Percentiles rank a stretch among this genome's conserved stretches.
Evolutionary conservation across 2,888 invertebrate genomes (phyloP).

Genomic region (Erebia ligea): DNA sequence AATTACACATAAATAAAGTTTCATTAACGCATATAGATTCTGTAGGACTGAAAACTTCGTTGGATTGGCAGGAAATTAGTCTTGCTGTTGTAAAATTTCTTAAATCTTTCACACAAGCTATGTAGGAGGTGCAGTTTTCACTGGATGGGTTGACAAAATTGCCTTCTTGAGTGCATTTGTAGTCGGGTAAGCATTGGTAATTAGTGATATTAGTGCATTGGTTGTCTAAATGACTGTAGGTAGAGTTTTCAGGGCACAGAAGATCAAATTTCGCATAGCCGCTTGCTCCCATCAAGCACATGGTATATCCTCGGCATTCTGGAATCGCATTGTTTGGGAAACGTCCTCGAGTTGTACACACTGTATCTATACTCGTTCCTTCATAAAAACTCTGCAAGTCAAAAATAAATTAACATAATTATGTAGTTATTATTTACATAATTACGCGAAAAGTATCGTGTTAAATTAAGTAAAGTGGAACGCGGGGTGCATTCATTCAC

Average conservation of each 20-base stretch:
- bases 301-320: slow-evolving; percentile 68
- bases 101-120: slow-evolving; percentile 61
- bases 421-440: no score
- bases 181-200: slow-evolving; percentile 60
- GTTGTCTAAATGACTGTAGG: slow-evolving; percentile 64
- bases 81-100: slow-evolving; percentile 58
- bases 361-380: slow-evolving; percentile 48
- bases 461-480: no score
- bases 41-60: slow-evolving; percentile 52
- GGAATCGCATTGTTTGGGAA: slow-evolving; percentile 61
- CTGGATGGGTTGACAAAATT: slow-evolving; percentile 49
- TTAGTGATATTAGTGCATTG: slow-evolving; percentile 67
- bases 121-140: slow-evolving; percentile 56
- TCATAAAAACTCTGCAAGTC: slow-evolving; percentile 62
- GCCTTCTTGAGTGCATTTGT: slow-evolving; percentile 57
- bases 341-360: slow-evolving; percentile 62
- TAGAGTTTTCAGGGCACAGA: slow-evolving; percentile 61
- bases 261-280: slow-evolving; percentile 63
- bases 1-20: slow-evolving; percentile 51
- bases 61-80: slow-evolving; percentile 55
- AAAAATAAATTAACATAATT: background rate
- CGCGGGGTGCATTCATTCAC: no score
- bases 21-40: slow-evolving; percentile 54
- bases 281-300: slow-evolving; percentile 58
- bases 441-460: no score